Base-by-base conservation (phyloP, 1,140 invertebrate genomes). In the Mesaphorura yosii region DNA sequence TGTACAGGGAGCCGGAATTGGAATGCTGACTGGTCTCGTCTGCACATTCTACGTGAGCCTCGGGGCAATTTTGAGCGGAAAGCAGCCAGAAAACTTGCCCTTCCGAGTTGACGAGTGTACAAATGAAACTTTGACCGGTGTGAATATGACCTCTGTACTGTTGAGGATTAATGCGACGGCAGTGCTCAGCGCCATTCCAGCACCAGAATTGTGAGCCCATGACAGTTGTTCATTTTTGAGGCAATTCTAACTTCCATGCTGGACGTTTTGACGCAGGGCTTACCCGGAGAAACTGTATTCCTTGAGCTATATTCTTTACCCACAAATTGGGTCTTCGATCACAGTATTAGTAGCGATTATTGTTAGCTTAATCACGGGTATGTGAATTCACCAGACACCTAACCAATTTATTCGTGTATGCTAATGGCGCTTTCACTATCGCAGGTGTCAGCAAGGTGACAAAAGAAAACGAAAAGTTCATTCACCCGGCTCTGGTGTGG, bases 11-110 rank as follows among this genome's bases (percentile, higher is more conserved):
- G 59, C 59, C 2, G 56, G 58, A 6, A 34, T 59, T 19, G 60
- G 60, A 19, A 62, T 62, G 57, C 26, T 62, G 37, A 28, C 38
- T 14, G 60, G 40, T 31, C 60, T 60, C 23, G 26, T 38, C 7
- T n/a, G 53, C 12, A 63, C 60, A 23, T 49, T 63, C 37, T 58
- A 39, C 29, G 50, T 63, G 12, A 52, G 51, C 15, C 39, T 60
- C 25, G 60, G 31, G 31, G 31, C 31, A 34, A 10, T 34, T n/a
- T 34, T 34, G 31, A n/a, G n/a, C 10, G 31, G n/a, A 34, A 34
- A 34, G 31, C 31, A 10, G 10, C 31, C n/a, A 34, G 10, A 34
- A n/a, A n/a, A n/a, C n/a, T n/a, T 34, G n/a, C 10, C 10, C 31
- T 34, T 34, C n/a, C 10, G 31, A 10, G n/a, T 34, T 34, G 31